Conservation (phyloP, 2,888 invertebrate genomes). For the Philereme vetulata region DNA sequence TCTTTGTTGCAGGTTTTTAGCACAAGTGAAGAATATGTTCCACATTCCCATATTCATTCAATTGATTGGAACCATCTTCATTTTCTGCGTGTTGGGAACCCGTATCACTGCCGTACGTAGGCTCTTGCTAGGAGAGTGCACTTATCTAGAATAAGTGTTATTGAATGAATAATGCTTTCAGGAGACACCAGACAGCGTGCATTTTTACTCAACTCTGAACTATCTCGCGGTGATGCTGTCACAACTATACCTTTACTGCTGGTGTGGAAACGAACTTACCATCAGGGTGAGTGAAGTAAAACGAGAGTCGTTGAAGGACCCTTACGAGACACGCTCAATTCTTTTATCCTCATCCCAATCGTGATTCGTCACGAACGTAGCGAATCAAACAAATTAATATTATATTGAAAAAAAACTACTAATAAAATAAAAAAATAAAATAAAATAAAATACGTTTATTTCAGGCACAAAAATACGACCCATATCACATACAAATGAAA, state of each 20-base stretch:
- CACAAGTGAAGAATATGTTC: slow-evolving; percentile 19
- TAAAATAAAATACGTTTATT: no score
- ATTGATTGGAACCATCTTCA: slow-evolving; percentile 70
- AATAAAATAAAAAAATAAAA: no score
- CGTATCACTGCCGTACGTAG: slow-evolving; percentile 9
- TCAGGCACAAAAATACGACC: no score
- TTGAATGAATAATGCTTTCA: not conserved
- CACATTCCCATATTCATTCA: slow-evolving; percentile 8
- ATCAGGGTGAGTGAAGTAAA: slow-evolving; percentile 3
- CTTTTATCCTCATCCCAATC: no score
- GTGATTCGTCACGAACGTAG: no score
- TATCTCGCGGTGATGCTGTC: slow-evolving; percentile 8
- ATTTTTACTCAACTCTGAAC: slow-evolving; percentile 9
- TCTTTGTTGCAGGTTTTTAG: slow-evolving; percentile 33
- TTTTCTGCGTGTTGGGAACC: slow-evolving; percentile 42
- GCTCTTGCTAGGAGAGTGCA: no score
- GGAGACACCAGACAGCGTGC: slow-evolving; percentile 14
- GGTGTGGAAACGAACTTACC: slow-evolving; percentile 15
- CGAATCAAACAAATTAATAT: no score
- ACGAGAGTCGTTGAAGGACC: not conserved
- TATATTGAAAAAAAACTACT: no score
- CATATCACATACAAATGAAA: no score
- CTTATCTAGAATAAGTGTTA: not conserved
- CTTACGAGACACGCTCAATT: no score
- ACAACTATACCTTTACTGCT: slow-evolving; percentile 34